phyloP scores from a whole-genome alignment of 2,888 invertebrate species.

The Lamproptera curius region DNA sequence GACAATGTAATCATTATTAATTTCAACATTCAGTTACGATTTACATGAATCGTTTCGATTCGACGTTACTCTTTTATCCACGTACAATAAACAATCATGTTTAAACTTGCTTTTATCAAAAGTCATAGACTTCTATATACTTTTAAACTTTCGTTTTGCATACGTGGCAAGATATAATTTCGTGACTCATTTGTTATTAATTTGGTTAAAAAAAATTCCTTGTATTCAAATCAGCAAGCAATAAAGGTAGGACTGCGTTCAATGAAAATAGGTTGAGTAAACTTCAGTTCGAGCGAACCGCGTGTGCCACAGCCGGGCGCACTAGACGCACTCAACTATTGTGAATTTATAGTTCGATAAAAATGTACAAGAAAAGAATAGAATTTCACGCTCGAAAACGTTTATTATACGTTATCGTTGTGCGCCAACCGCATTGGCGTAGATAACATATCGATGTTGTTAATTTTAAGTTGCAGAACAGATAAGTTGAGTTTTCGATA shows the following conservation, averaged over 20 bases:
- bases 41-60: not conserved
- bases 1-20: not conserved
- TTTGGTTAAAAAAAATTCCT: not conserved
- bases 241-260: not conserved
- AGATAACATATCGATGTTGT: conserved; percentile 4
- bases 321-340: conserved; percentile 27
- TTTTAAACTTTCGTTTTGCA: not conserved
- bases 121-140: not conserved
- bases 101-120: not conserved
- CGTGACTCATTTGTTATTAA: not conserved
- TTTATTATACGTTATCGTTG: not conserved
- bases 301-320: conserved; percentile 32
- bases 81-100: not conserved
- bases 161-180: not conserved
- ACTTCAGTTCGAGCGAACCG: conserved; percentile 36
- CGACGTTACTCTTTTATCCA: not conserved
- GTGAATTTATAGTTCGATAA: not conserved
- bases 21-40: not conserved
- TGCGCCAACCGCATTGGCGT: not conserved
- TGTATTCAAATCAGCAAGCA: not conserved
- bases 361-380: not conserved
- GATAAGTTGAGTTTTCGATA: not conserved
- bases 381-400: not conserved
- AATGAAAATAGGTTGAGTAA: conserved; percentile 6
- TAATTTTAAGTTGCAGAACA: not conserved